These are phyloP conservation scores for Morpho helenor DNA, from an alignment of 2,888 invertebrate genomes.

Conservation along the genomic window DNA sequence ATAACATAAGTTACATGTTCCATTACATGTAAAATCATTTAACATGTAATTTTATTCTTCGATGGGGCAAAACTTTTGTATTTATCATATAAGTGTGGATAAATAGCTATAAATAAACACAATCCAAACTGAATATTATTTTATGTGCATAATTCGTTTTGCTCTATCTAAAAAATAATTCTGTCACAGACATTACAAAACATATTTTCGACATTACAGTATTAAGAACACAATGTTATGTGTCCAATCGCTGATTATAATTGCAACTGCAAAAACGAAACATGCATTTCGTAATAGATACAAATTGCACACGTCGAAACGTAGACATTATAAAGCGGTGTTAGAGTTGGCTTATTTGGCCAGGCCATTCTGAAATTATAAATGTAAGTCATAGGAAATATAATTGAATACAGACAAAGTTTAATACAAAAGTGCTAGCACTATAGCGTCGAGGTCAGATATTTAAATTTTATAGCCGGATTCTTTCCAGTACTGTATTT, in stretches of 20 bases:
- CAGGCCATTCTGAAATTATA: slow-evolving; percentile 37
- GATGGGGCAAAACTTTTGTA: no score
- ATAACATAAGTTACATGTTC: no score
- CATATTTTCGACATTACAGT: not conserved
- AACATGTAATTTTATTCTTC: no score
- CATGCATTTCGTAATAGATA: slow-evolving; percentile 50
- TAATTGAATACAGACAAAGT: slow-evolving; percentile 29
- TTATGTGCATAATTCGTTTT: no score
- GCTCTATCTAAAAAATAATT: not conserved
- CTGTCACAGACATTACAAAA: not conserved
- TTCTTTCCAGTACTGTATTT: slow-evolving; percentile 48
- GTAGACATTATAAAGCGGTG: slow-evolving; percentile 46
- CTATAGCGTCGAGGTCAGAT: slow-evolving; percentile 59
- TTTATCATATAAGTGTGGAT: no score
- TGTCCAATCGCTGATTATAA: slow-evolving; percentile 15
- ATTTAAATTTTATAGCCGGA: slow-evolving; percentile 66
- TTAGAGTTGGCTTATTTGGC: slow-evolving; percentile 24
- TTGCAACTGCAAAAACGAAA: slow-evolving; percentile 26
- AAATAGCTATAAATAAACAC: no score
- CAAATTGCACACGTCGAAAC: slow-evolving; percentile 51
- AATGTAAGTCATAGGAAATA: slow-evolving; percentile 31
- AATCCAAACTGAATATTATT: no score
- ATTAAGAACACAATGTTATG: not conserved
- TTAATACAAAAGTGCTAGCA: slow-evolving; percentile 47
- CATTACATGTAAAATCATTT: no score